Base-by-base conservation (phyloP, 2,888 invertebrate species). In the Agriopis leucophaearia region DNA sequence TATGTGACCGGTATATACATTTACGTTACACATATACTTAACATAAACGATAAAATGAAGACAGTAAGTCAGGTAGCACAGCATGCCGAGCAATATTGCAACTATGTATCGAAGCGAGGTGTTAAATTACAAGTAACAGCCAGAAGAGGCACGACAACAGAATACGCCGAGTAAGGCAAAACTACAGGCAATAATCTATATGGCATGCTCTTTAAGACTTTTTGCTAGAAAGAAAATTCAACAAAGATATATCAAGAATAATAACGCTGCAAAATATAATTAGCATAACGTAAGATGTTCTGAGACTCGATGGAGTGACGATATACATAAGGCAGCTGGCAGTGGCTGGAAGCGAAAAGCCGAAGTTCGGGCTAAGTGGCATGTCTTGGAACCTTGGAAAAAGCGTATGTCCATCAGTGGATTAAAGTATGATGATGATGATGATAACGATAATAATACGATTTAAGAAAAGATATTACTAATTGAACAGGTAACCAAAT, bases 41-140 rank as follows among this genome's bases (percentile, higher is more conserved):
- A 2, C 27, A 27, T 4, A 27, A 27, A 27, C n/a, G n/a, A n/a
- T n/a, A 27, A 42, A 42, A 40, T 42, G 18, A 40, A 42, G 55
- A 18, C 55, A 40, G 40, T 40, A 55, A 12, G 40, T 16, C 16
- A 13, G 40, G 55, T 54, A n/a, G n/a, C n/a, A n/a, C n/a, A n/a
- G n/a, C n/a, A n/a, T 27, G 40, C 76, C 64, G 54, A 55, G 56
- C 73, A 71, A 66, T 66, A 64, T 57, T 63, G 13, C 50, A 56
- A 63, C 50, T 44, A 36, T 52, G 59, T 62, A 55, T 47, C 15
- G 57, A 35, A 27, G 44, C 42, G 16, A 62, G 56, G 63, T 63
- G 63, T 56, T 56, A 27, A 56, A 59, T 58, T 59, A 36, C 54
- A 38, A 65, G 50, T 50, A 51, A 50, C 42, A 27, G 8, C n/a